Percentiles rank a stretch among this genome's conserved stretches.
phyloP scores from a whole-genome alignment of 2,888 invertebrate genomes.

The Drosophila ochracea region DNA sequence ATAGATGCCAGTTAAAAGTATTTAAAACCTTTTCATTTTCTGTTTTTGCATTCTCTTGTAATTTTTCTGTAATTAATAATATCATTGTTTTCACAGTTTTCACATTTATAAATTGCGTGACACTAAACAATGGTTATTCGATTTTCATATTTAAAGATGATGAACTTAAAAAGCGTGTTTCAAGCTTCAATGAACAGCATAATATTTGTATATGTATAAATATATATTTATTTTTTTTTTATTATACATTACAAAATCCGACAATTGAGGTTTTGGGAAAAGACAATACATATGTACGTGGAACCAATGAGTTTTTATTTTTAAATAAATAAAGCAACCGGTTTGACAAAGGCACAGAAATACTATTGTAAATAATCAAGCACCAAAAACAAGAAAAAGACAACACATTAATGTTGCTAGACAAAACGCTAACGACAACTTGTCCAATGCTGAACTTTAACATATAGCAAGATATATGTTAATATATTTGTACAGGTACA shows the following conservation, averaged over 20 bases:
- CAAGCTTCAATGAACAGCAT: constrained; percentile 52
- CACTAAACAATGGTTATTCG: constrained; percentile 30
- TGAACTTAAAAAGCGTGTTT: constrained; percentile 29
- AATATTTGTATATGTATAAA: not conserved
- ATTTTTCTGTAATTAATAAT: not conserved
- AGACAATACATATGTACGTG: constrained; percentile 23
- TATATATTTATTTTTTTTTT: not conserved
- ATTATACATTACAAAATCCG: constrained; percentile 50
- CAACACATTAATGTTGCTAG: constrained; percentile 25
- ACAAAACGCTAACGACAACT: constrained; percentile 32
- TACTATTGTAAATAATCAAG: constrained; percentile 27
- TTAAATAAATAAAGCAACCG: constrained; percentile 69
- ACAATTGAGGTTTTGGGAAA: constrained; percentile 46
- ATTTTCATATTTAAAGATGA: constrained; percentile 26
- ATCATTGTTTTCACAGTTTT: constrained; percentile 22
- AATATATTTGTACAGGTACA: constrained; percentile 1
- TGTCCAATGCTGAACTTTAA: constrained; percentile 69
- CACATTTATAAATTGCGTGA: constrained; percentile 39
- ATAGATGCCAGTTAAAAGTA: not conserved
- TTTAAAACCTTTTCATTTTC: not conserved
- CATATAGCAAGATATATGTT: constrained; percentile 56
- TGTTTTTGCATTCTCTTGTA: not conserved
- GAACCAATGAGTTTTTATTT: constrained; percentile 52
- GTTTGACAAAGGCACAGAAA: constrained; percentile 54
- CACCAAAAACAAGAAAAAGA: constrained; percentile 35